Evolutionary conservation across 2,888 invertebrate species (phyloP).

Genomic region (Halictus ligatus): DNA sequence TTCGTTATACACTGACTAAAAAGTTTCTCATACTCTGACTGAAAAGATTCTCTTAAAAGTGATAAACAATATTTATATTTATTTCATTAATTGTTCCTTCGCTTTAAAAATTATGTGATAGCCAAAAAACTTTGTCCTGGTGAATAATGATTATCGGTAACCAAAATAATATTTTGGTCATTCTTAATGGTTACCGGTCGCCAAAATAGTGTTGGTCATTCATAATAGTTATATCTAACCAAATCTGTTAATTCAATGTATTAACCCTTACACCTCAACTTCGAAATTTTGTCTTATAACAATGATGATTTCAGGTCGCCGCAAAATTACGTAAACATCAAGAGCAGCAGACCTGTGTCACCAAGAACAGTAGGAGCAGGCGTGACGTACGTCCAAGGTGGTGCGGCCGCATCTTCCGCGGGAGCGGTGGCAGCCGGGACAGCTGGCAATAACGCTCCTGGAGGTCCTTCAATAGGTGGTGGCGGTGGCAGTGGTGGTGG

Average conservation of each 20-base stretch:
- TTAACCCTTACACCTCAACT: background rate
- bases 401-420: conserved; percentile 67
- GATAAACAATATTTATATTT: too few relatives aligned
- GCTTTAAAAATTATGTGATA: too few relatives aligned
- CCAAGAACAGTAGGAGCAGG: conserved; percentile 80
- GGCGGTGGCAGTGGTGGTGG: conserved; percentile 57
- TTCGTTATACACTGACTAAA: too few relatives aligned
- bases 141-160: background rate
- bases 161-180: background rate
- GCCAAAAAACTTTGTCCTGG: too few relatives aligned
- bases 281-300: background rate
- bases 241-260: background rate
- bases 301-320: conserved; percentile 77
- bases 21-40: too few relatives aligned
- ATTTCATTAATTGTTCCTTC: too few relatives aligned
- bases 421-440: conserved; percentile 61
- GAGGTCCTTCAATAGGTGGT: conserved; percentile 59
- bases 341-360: conserved; percentile 82
- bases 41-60: too few relatives aligned
- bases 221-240: background rate
- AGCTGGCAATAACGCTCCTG: conserved; percentile 54
- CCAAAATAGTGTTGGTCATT: background rate
- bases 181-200: background rate
- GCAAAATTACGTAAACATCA: conserved; percentile 82
- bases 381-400: conserved; percentile 78